These are phyloP conservation scores for Agrotis ipsilon DNA, from an alignment of 2,888 invertebrate genomes.

Conservation along the genomic window DNA sequence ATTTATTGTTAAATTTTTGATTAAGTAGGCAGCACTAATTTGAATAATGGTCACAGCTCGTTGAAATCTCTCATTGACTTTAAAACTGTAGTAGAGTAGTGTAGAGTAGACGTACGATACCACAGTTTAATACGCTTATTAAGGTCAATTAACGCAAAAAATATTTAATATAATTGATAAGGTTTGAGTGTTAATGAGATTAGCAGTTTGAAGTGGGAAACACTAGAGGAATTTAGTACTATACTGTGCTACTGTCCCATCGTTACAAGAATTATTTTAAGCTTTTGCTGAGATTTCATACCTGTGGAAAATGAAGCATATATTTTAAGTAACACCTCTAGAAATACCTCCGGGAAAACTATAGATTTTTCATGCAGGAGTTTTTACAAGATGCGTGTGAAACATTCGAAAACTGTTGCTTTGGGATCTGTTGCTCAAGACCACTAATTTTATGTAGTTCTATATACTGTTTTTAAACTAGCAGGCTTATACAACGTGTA, in stretches of 20 bases:
- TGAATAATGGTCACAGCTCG: background rate
- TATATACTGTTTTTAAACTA: no score
- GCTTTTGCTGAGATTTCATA: no score
- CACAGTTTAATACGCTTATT: background rate
- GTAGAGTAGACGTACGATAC: background rate
- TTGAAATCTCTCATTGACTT: background rate
- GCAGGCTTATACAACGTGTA: no score
- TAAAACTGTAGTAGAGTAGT: background rate
- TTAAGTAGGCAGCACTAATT: background rate
- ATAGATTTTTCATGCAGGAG: no score
- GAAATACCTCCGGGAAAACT: no score
- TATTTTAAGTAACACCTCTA: no score
- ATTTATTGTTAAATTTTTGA: background rate
- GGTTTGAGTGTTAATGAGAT: background rate
- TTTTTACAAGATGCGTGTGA: no score
- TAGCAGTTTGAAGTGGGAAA: background rate
- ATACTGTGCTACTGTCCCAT: background rate
- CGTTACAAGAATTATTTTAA: background rate
- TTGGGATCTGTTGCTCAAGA: no score
- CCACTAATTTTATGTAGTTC: no score
- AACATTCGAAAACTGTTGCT: no score
- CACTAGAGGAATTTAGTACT: no score
- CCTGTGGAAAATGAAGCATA: no score
- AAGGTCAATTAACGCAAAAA: background rate
- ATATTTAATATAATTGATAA: background rate